Base-by-base conservation (phyloP, 2,113 vertebrate genomes). In the Aleadryas rufinucha region DNA sequence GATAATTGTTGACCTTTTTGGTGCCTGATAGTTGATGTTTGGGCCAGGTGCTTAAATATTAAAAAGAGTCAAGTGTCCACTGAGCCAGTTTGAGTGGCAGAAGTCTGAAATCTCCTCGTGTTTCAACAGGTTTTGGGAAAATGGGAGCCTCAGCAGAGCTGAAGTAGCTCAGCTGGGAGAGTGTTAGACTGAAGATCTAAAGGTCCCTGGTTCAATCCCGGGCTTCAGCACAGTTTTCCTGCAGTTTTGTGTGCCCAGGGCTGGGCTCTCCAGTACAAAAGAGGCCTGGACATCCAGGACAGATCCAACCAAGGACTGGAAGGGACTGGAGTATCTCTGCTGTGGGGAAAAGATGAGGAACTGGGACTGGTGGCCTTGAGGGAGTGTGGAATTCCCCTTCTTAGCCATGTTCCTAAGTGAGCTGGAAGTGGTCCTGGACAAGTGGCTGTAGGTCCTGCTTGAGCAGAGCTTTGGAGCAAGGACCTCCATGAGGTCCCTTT, bases 101-200 rank as follows among this genome's bases (percentile, higher is more conserved):
- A 57, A 37, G 0, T 10, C 2, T 47, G n/a, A 70, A 90, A 39
- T 9, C 5, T 30, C 33, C 12, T 52, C 2, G 0, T 21, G 1
- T 47, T 86, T 0, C 33, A 76, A 37, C 16, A 57, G 11, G 0
- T 79, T 83, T 47, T 19, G 7, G 21, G 35, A 17, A 35, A 71
- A 76, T 0, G 0, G 0, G 0, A 1, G 0, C 1, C 0, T 0
- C 0, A 27, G 2, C 12, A 52, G 13, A 0, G 94, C 93, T 96
- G 93, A 96, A 95, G 94, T 95, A 96, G 91, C 94, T 96, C 94
- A 95, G 96, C 23, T 96, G 93, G 93, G 96, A 96, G 93, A 93
- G 93, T 47, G 45, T 95, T 95, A 95, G 95, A 96, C 92, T 94
- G 95, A 96, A 96, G 95, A 95, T 94, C 94, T 96, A 96, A 96